Evolutionary conservation across 1,140 invertebrate species (phyloP), one percentile per base, ranked within the genome.

Genomic region (Teleogryllus occipitalis): DNA sequence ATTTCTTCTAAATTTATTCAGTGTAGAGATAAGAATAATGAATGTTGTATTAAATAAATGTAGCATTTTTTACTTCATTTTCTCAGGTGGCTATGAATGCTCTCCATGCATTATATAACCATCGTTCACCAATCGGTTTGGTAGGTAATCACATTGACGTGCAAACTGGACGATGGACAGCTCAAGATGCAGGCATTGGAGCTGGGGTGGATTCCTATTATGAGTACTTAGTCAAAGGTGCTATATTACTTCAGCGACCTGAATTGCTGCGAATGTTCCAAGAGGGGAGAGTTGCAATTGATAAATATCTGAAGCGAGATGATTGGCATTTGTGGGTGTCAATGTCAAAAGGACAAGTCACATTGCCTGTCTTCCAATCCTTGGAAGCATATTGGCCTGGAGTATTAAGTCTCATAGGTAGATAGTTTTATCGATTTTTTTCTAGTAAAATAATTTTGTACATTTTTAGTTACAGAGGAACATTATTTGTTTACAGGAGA

Each of bases 301-400:
- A 91, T 80, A 95, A 96, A 83, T 95, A 99, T 84, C 87, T 99
- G 83, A 93, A 94, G 81, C 92, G 93, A 83, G 96, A 97, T 83
- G 97, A 99, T 85, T 97, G 95, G 95, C 97, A 98, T 84, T 90
- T 98, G 81, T 99, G 97, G 97, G 97, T 96, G 0, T 95, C 96
- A 27, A 98, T 98, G 97, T 91, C 92, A 14, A 96, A 97, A 85
- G 98, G 97, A 0, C 93, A 96, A 84, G 94, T 99, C 5, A 98
- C 97, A 7, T 87, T 99, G 81, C 97, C 98, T 0, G 94, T 99
- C 5, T 99, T 99, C 85, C 98, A 99, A 85, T 99, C 97, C 0
- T 88, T 99, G 12, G 98, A 99, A 88, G 95, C 98, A 0, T 99
- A 97, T 85, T 99, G 97, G 97, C 98, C 98, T 4, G 98, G 98